Evolutionary conservation across 2,113 vertebrate genomes (phyloP).

Genomic region (rabbit (Oryctolagus cuniculus)): DNA sequence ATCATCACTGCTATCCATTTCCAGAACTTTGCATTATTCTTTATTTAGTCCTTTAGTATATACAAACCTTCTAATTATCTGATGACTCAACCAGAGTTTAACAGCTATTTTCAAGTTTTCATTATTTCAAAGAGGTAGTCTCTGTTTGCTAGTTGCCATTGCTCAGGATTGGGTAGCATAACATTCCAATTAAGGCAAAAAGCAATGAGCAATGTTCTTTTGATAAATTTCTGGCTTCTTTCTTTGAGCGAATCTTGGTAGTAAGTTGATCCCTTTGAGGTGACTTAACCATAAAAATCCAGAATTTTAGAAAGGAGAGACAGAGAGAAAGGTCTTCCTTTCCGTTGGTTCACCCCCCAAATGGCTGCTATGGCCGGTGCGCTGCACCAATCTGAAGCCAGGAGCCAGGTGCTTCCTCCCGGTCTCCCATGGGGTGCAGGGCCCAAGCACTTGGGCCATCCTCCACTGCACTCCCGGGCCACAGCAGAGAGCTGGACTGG

Average conservation of each 20-base stretch:
- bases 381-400: no score
- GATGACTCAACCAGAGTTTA: background rate
- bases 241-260: conserved; percentile 53
- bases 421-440: no score
- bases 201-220: background rate
- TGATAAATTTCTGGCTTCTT: background rate
- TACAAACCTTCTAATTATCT: conserved; percentile 27
- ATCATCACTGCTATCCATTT: background rate
- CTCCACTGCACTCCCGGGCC: no score
- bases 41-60: background rate
- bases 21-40: background rate
- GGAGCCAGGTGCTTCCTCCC: no score
- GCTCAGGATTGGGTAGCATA: background rate
- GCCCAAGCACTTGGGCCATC: no score
- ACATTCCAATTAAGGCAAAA: conserved; percentile 48
- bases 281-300: conserved; percentile 6
- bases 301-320: background rate
- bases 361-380: no score
- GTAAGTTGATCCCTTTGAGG: conserved; percentile 39
- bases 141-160: conserved; percentile 24
- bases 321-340: no score
- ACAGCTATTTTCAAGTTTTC: background rate
- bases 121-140: conserved; percentile 15
- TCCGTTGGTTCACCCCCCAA: no score
- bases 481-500: no score